These are phyloP conservation scores for Channallabes apus DNA, from an alignment of 2,797 vertebrate species.

Conservation along the genomic window DNA sequence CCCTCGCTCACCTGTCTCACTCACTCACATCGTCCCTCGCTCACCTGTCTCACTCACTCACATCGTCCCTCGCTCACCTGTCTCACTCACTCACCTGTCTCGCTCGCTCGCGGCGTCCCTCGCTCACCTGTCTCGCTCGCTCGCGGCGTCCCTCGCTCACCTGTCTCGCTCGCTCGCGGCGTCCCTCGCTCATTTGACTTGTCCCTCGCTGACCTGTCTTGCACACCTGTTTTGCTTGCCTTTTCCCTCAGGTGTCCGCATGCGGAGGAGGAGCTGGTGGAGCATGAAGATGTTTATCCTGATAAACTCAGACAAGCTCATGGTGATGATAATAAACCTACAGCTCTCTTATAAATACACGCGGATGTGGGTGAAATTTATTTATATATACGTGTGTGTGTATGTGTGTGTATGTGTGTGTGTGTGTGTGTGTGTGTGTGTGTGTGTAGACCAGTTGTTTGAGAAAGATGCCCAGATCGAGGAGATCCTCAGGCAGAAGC, in stretches of 20 bases:
- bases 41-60: too few relatives aligned
- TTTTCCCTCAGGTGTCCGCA: slow-evolving; percentile 76
- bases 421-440: slow-evolving; percentile 21
- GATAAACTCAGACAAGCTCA: slow-evolving; percentile 75
- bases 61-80: too few relatives aligned
- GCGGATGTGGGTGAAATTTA: too few relatives aligned
- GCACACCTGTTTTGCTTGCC: background rate
- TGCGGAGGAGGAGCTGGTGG: slow-evolving; percentile 68
- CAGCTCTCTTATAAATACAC: background rate
- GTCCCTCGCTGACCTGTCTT: background rate
- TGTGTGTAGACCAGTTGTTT: slow-evolving; percentile 73
- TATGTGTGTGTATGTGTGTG: slow-evolving; percentile 23
- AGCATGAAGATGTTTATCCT: slow-evolving; percentile 69
- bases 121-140: too few relatives aligned
- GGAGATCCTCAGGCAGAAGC: slow-evolving; percentile 81
- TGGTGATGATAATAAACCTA: slow-evolving; percentile 67
- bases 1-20: too few relatives aligned
- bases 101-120: too few relatives aligned
- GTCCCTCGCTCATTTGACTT: background rate
- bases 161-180: too few relatives aligned
- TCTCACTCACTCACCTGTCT: too few relatives aligned
- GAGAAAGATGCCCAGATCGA: slow-evolving; percentile 76
- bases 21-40: too few relatives aligned
- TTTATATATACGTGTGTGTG: slow-evolving; percentile 3
- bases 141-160: too few relatives aligned